A percentile compares a stretch with the other conserved stretches of the same genome.
These are phyloP conservation scores for Columba guinea DNA, from an alignment of 2,797 vertebrate genomes.

Conservation along the genomic window DNA sequence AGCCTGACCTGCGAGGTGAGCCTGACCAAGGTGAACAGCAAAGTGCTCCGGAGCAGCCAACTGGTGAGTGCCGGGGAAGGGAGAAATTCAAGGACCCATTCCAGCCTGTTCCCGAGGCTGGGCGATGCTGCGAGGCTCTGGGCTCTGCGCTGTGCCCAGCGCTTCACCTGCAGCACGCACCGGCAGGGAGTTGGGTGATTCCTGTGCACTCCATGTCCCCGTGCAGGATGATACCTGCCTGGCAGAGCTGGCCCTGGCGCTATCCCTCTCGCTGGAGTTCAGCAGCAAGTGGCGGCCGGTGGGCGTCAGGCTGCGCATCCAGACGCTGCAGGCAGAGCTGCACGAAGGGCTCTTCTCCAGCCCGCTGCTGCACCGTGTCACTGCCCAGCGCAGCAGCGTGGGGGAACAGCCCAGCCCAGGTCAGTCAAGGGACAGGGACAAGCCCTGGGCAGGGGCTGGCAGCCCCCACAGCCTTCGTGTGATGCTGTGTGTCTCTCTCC, in stretches of 20 bases:
- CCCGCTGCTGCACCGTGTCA: slow-evolving; percentile 72
- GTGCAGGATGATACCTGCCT: slow-evolving; percentile 87
- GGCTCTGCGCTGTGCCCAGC: neutral
- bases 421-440: neutral
- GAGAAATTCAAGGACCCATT: neutral
- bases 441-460: neutral
- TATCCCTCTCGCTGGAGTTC: slow-evolving; percentile 87
- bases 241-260: slow-evolving; percentile 88
- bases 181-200: neutral
- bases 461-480: accelerated
- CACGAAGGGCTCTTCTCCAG: slow-evolving; percentile 93
- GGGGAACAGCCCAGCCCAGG: slow-evolving; percentile 1
- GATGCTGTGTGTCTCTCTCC: neutral
- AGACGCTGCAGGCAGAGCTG: slow-evolving; percentile 89
- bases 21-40: slow-evolving; percentile 91
- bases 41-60: slow-evolving; percentile 94
- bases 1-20: slow-evolving; percentile 88
- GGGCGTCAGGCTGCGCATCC: slow-evolving; percentile 78
- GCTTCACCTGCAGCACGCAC: neutral
- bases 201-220: neutral
- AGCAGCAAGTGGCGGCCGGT: slow-evolving; percentile 81
- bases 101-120: accelerated
- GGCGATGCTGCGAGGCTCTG: neutral
- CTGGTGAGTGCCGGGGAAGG: slow-evolving; percentile 79
- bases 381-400: neutral